A percentile compares a stretch with the other conserved stretches of the same genome.
Conservation (phyloP, 2,113 vertebrate genomes). For the Butorides virescens region DNA sequence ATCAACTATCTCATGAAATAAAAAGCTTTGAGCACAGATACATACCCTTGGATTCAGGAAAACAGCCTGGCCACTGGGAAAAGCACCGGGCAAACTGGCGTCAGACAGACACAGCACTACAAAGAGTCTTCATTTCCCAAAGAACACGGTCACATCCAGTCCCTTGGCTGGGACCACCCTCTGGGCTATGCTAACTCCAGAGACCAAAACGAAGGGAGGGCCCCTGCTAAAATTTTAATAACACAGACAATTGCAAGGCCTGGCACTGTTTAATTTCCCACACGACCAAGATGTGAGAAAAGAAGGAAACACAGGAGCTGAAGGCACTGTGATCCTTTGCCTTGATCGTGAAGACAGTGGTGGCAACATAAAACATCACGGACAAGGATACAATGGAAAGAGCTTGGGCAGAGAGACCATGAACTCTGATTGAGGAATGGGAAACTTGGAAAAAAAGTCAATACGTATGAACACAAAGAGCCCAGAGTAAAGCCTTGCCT, state of each 20-base stretch:
- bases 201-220: background rate
- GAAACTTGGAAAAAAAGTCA: background rate
- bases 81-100: background rate
- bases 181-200: background rate
- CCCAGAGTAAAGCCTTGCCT: background rate
- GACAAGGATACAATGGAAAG: background rate
- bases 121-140: background rate
- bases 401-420: background rate
- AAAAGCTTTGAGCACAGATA: background rate
- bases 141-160: background rate
- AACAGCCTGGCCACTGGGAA: accelerated
- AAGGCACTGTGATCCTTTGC: background rate
- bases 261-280: background rate
- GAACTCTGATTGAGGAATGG: background rate
- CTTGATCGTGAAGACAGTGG: background rate
- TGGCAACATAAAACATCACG: background rate
- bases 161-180: background rate
- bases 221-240: background rate
- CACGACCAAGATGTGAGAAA: background rate
- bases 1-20: background rate
- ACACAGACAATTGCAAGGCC: accelerated
- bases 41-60: background rate
- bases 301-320: background rate
- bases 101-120: background rate
- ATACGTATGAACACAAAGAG: background rate